Base-by-base conservation (phyloP, 2,797 vertebrate species). In the Phrynocephalus forsythii region DNA sequence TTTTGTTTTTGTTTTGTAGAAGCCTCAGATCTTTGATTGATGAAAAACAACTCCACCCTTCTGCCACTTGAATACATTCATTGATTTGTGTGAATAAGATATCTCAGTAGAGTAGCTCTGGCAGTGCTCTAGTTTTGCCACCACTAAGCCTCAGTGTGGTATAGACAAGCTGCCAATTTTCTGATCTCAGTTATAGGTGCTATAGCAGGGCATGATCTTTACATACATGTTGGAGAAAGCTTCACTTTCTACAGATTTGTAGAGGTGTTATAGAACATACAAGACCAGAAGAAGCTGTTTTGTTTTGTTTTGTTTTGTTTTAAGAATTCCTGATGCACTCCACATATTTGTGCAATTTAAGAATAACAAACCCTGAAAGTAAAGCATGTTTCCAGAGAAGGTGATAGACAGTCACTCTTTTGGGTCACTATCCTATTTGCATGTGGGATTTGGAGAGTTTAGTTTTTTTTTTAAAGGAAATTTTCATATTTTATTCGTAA, bases 121-220 rank as follows among this genome's bases (percentile, higher is more conserved):
- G 20, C 60, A 67, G 24, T 26, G 10, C 20, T 66, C 33, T 22
- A 24, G 2, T 16, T 33, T 48, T 33, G 79, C 30, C 33, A 67
- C 10, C 30, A 44, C 33, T 38, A 63, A 44, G 15, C 79, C 30
- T 24, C 8, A 67, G 60, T 81, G 33, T 66, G 20, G 63, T 66
- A 24, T 9, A 38, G 66, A 30, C 30, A 38, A 22, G 8, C 18
- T 44, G 18, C 30, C 56, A 81, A 13, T 7, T 66, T 66, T 66
- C 66, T 10, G 44, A 20, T 63, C 66, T 67, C n/a, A 48, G 38
- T 56, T 10, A 56, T 44, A 66, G n/a, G 30, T 38, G 28, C 30
- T 73, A 48, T 48, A 82, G 67, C 67, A 82, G 24, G 33, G 56
- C 11, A 77, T 68, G n/a, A 68, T 85, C 11, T 50, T 84, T 84